Base-by-base conservation (phyloP, 1,140 invertebrate genomes). In the Papilio polytes region DNA sequence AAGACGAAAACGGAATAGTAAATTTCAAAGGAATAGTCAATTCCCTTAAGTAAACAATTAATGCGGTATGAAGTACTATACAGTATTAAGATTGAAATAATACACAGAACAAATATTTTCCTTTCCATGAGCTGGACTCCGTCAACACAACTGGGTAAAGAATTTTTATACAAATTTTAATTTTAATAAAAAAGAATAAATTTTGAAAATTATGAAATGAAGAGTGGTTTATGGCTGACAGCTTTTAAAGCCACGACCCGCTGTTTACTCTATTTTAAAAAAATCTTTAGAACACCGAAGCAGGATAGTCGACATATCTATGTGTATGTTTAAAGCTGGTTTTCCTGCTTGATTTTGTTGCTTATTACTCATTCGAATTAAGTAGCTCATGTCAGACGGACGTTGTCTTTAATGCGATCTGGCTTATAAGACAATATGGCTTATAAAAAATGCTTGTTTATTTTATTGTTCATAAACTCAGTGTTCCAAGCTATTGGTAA, bases 261-360 rank as follows among this genome's bases (percentile, higher is more conserved):
- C 51, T 53, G 15, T 18, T 53, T 53, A 53, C 15, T 20, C 18
- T 56, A 56, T n/a, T 56, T 56, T n/a, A 56, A n/a, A 56, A 56
- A 56, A n/a, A n/a, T 9, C 18, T n/a, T 18, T 56, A 56, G 7
- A 56, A 56, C 20, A 56, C 6, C 6, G n/a, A 56, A 56, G 18
- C 53, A 51, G 15, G 48, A 51, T 51, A 51, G 13, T 51, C 48
- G 3, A 51, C 48, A 56, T 56, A 56, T 56, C 3, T n/a, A 4
- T 20, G 18, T n/a, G 7, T 56, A 56, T 20, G 18, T n/a, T n/a
- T 20, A 18, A 18, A 8, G 53, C 18, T 20, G 12, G 15, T 78
- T 81, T 63, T 85, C 84, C 84, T 85, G 84, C 83, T 66, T 66
- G 66, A 15, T 78, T 59, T 46, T 63, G 77, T 82, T 83, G 80